A percentile compares a stretch with the other conserved stretches of the same genome.
phyloP scores from a whole-genome alignment of 2,888 invertebrate species.

The Drosophila longiperda region DNA sequence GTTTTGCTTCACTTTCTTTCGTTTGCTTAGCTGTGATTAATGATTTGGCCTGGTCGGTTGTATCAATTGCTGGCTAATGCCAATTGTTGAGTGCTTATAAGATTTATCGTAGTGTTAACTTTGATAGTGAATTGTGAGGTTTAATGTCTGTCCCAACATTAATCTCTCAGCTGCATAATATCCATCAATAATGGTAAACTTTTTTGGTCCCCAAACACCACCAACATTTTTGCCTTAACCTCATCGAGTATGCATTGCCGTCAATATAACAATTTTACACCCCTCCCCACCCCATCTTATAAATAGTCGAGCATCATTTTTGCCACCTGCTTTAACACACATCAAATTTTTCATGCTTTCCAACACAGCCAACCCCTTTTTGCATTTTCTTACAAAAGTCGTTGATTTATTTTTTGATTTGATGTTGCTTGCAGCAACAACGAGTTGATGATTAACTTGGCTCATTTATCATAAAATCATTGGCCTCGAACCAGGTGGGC shows the following conservation, averaged over 20 bases:
- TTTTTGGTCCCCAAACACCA: background rate
- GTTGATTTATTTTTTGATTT: background rate
- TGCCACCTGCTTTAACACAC: conserved; percentile 38
- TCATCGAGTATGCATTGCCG: conserved; percentile 47
- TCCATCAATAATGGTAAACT: conserved; percentile 47
- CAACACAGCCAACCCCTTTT: background rate
- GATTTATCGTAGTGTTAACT: conserved; percentile 38
- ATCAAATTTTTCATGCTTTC: conserved; percentile 28
- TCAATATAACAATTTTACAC: conserved; percentile 14
- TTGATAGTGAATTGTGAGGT: conserved; percentile 28
- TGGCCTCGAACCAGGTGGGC: conserved; percentile 34
- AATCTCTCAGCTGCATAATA: conserved; percentile 37
- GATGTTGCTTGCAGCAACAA: conserved; percentile 12
- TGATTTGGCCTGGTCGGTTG: conserved; percentile 28
- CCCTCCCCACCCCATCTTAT: conserved; percentile 4
- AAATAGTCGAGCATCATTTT: conserved; percentile 41
- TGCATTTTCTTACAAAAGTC: background rate
- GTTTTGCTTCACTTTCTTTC: background rate
- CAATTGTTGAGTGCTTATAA: conserved; percentile 3
- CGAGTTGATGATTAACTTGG: conserved; percentile 62
- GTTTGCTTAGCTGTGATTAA: conserved; percentile 35
- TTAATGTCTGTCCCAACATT: conserved; percentile 31
- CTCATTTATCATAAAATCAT: conserved; percentile 72
- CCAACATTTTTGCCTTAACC: conserved; percentile 19
- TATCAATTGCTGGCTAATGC: conserved; percentile 31